Conservation (phyloP, 2,888 invertebrate species). For the Chymomyza procnemis region DNA sequence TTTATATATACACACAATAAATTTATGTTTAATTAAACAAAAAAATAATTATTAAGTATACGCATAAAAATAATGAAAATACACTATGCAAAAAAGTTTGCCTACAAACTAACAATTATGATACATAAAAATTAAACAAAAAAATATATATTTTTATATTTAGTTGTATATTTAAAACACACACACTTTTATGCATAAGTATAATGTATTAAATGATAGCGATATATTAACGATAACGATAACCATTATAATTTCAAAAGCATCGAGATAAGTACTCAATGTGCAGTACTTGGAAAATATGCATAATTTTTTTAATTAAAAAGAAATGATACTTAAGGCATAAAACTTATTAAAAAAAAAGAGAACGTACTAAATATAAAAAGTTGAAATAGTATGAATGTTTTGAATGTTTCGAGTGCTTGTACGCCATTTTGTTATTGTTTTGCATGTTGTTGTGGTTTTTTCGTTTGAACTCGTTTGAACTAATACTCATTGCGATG, state of each 20-base stretch:
- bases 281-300: slow-evolving; percentile 23
- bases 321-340: background rate
- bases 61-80: slow-evolving; percentile 27
- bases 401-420: background rate
- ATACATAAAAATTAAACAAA: slow-evolving; percentile 38
- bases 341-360: background rate
- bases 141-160: slow-evolving; percentile 17
- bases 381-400: background rate
- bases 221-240: too few relatives aligned
- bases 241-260: background rate
- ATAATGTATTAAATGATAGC: background rate
- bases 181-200: background rate
- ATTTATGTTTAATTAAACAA: slow-evolving; percentile 60
- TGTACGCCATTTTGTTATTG: background rate
- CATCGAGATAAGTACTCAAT: slow-evolving; percentile 31
- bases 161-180: slow-evolving; percentile 3
- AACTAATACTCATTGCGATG: slow-evolving; percentile 21
- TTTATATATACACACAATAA: slow-evolving; percentile 62
- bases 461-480: slow-evolving; percentile 1
- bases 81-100: slow-evolving; percentile 18
- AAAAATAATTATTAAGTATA: slow-evolving; percentile 36
- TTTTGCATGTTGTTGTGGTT: background rate
- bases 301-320: background rate
- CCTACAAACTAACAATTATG: slow-evolving; percentile 1
- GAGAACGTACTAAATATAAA: background rate